Base-by-base conservation (phyloP, 1,140 invertebrate species). In the Coelopa frigida region DNA sequence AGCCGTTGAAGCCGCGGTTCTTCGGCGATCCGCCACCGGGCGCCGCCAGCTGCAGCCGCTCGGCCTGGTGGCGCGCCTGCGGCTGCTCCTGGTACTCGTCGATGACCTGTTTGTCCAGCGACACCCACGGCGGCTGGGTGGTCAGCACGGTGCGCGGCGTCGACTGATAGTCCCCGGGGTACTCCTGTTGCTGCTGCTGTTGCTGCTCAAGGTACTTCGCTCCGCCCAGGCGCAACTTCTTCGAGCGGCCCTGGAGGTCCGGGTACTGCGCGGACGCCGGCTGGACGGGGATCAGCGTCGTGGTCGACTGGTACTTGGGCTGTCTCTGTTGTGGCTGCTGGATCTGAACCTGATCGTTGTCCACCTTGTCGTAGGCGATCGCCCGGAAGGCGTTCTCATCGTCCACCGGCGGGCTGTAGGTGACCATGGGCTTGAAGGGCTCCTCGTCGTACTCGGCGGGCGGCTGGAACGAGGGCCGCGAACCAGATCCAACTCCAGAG, bases 391-490 rank as follows among this genome's bases (percentile, higher is more conserved):
- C 73, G 44, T 75, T 73, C 48, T 72, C 68, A 17, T 73, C 55
- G 49, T 78, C 73, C 48, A 75, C 75, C 5, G 75, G 75, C 32
- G 78, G 76, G 54, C 77, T 81, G 56, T 82, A 81, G 53, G 78
- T 75, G 8, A 78, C 76, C 53, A 64, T 57, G 5, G 79, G 79
- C 44, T 76, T 72, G 57, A 82, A 81, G 18, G 76, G 74, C 56
- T 80, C 75, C 12, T 75, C 70, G 45, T 73, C 63, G 35, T 75
- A 75, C 49, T 79, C 55, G 53, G 72, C 71, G 12, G 76, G 74
- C 18, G 76, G 67, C 40, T 75, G 67, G 56, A 74, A 59, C 62
- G 41, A 38, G 4, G 70, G 50, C 48, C 72, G 70, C 41, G 15
- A 10, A 5, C 54, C 44, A n/a, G n/a, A n/a, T 0, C 39, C 40